Evolutionary conservation across 1,140 invertebrate species (phyloP).

Genomic region (Saccostrea echinata): DNA sequence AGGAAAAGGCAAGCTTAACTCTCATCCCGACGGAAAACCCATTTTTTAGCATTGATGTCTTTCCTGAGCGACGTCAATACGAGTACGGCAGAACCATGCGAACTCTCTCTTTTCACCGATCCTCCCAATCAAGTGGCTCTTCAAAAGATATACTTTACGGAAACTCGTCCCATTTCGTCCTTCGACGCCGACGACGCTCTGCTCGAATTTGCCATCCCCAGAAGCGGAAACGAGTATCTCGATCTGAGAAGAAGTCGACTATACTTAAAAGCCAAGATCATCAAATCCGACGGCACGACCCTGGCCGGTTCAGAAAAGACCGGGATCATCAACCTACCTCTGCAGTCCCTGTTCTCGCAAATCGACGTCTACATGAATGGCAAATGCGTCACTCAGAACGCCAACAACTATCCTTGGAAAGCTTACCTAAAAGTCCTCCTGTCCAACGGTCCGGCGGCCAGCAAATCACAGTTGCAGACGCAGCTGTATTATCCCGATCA

Average conservation of each 20-base stretch:
- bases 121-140: conserved; percentile 46
- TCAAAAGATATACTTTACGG: conserved; percentile 48
- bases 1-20: conserved; percentile 39
- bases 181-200: conserved; percentile 46
- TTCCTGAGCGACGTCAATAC: conserved; percentile 50
- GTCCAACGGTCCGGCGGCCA: conserved; percentile 35
- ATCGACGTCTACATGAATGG: conserved; percentile 50
- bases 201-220: conserved; percentile 47
- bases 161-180: conserved; percentile 47
- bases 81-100: conserved; percentile 38
- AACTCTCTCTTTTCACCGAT: conserved; percentile 41
- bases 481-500: conserved; percentile 32
- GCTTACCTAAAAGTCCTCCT: conserved; percentile 44
- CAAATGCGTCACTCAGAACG: conserved; percentile 42
- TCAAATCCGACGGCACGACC: conserved; percentile 30
- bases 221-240: conserved; percentile 43
- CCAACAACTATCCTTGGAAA: conserved; percentile 51
- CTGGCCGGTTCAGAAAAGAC: conserved; percentile 36
- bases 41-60: conserved; percentile 38
- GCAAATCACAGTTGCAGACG: conserved; percentile 35
- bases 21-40: conserved; percentile 25
- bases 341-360: conserved; percentile 39
- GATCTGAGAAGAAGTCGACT: conserved; percentile 42
- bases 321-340: conserved; percentile 44
- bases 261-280: conserved; percentile 41